Evolutionary conservation across 2,113 vertebrate genomes (phyloP).

Genomic region (Silurus asotus): DNA sequence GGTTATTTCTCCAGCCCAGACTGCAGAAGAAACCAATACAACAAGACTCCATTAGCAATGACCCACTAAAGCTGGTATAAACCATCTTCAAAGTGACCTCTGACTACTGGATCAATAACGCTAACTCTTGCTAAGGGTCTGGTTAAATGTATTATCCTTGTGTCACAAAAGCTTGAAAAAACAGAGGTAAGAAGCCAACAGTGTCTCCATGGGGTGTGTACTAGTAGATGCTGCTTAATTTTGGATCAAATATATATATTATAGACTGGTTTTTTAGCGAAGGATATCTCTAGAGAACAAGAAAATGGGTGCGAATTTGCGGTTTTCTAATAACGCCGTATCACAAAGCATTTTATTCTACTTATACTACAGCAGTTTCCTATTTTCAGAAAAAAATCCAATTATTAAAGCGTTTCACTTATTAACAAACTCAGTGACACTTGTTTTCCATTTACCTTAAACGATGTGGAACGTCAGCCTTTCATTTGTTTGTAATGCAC

Average conservation of each 20-base stretch:
- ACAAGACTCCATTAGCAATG: conserved; percentile 11
- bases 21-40: conserved; percentile 10
- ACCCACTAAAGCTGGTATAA: not conserved
- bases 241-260: not conserved
- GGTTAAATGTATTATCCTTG: conserved; percentile 6
- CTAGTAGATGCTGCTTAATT: not conserved
- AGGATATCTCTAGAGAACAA: not conserved
- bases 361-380: not conserved
- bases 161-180: not conserved
- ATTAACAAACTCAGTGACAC: not conserved
- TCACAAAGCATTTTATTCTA: not conserved
- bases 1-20: not conserved
- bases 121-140: not conserved
- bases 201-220: not conserved
- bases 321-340: not conserved
- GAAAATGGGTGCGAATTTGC: not conserved
- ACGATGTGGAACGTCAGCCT: not conserved
- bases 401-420: too few species aligned
- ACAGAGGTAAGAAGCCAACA: not conserved
- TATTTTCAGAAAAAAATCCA: not conserved
- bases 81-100: not conserved
- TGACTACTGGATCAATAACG: not conserved
- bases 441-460: not conserved
- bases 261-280: not conserved
- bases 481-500: too few species aligned